These are phyloP conservation scores for Dynastes tityus DNA, from an alignment of 2,888 invertebrate species.

Conservation along the genomic window DNA sequence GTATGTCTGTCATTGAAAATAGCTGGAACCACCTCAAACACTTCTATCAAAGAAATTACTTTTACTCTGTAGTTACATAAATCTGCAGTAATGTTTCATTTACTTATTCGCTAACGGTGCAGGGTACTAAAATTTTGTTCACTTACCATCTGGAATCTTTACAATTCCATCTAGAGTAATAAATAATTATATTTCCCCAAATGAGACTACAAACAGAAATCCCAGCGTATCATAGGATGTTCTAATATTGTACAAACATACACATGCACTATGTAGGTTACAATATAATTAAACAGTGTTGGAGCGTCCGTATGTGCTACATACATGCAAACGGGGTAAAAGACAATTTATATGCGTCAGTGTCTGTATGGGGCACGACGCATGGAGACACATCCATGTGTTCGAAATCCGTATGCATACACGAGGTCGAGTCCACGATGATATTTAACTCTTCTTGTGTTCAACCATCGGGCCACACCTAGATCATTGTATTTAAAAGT, in stretches of 20 bases:
- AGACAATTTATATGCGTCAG: constrained; percentile 42
- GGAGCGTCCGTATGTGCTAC: constrained; percentile 4
- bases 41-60: too few relatives aligned
- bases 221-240: background rate
- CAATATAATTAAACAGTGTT: constrained; percentile 30
- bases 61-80: too few relatives aligned
- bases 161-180: too few relatives aligned
- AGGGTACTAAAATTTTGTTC: too few relatives aligned
- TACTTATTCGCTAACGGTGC: too few relatives aligned
- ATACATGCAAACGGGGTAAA: constrained; percentile 11
- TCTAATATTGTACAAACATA: constrained; percentile 1
- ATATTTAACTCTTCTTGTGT: constrained; percentile 53
- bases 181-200: constrained; percentile 1
- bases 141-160: too few relatives aligned
- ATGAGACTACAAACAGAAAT: background rate
- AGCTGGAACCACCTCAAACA: too few relatives aligned
- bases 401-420: constrained; percentile 20
- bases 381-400: constrained; percentile 40
- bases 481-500: constrained; percentile 51
- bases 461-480: constrained; percentile 54
- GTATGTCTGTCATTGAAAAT: too few relatives aligned
- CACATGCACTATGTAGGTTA: constrained; percentile 18
- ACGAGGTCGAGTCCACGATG: constrained; percentile 33
- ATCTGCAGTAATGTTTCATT: too few relatives aligned
- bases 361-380: constrained; percentile 40